Evolutionary conservation across 2,797 vertebrate species (phyloP).

Genomic region (Cryptoprocta ferox): DNA sequence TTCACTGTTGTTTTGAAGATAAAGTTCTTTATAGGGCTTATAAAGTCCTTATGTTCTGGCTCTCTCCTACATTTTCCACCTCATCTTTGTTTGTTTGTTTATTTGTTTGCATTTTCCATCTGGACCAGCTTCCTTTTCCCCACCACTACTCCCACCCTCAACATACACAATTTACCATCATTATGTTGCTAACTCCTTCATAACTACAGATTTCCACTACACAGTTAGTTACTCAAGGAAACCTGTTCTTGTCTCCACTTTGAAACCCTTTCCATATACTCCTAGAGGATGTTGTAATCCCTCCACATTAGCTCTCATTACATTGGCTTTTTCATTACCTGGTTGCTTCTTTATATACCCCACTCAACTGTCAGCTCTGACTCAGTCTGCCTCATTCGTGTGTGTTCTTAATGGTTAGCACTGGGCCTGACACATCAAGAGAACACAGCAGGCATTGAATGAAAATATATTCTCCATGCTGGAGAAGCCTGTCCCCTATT

Average conservation of each 20-base stretch:
- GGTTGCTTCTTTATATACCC: background rate
- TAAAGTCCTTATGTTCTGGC: background rate
- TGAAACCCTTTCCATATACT: background rate
- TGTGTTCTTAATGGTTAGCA: background rate
- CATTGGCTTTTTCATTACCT: background rate
- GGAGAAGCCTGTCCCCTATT: background rate
- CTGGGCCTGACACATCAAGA: background rate
- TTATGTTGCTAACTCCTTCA: background rate
- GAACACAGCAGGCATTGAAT: background rate
- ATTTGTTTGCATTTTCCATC: background rate
- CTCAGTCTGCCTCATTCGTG: background rate
- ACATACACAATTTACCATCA: background rate
- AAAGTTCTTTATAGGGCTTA: background rate
- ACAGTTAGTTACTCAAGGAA: background rate
- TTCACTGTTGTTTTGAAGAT: background rate
- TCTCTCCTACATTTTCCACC: background rate
- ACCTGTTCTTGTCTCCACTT: background rate
- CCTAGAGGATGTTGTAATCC: background rate
- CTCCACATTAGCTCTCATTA: background rate
- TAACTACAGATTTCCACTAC: background rate
- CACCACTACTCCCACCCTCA: background rate
- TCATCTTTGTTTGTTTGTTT: background rate
- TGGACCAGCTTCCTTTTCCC: fast-evolving
- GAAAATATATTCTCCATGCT: background rate
- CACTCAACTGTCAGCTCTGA: background rate